These are phyloP conservation scores for Malurus alboscapulatus DNA, from an alignment of 2,113 vertebrate genomes.

Conservation along the genomic window DNA sequence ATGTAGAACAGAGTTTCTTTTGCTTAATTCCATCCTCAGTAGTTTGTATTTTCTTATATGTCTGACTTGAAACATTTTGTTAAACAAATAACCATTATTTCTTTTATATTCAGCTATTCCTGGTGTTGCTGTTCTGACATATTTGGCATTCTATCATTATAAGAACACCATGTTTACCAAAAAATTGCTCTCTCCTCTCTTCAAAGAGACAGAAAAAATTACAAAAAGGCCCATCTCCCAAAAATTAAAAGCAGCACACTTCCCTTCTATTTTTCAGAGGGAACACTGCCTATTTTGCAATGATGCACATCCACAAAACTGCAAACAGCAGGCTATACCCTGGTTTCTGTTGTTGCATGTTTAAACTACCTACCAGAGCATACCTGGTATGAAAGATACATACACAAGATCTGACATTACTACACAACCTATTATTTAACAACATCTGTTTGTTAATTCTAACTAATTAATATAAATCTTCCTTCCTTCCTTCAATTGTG, in stretches of 20 bases:
- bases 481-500: not conserved
- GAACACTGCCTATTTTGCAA: not conserved
- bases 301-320: not conserved
- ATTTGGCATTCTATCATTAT: not conserved
- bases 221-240: not conserved
- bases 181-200: not conserved
- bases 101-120: not conserved
- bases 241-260: not conserved
- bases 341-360: not conserved
- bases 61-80: not conserved
- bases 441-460: slow-evolving; percentile 8
- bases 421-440: not conserved
- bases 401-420: not conserved
- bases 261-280: not conserved
- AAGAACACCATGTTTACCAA: not conserved
- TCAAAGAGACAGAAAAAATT: not conserved
- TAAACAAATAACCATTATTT: not conserved
- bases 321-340: not conserved
- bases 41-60: not conserved
- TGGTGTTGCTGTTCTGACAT: not conserved
- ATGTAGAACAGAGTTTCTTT: not conserved
- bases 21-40: not conserved
- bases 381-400: not conserved
- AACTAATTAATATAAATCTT: not conserved
- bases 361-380: not conserved